Conservation (phyloP, 2,888 invertebrate genomes). For the Axea sp. region DNA sequence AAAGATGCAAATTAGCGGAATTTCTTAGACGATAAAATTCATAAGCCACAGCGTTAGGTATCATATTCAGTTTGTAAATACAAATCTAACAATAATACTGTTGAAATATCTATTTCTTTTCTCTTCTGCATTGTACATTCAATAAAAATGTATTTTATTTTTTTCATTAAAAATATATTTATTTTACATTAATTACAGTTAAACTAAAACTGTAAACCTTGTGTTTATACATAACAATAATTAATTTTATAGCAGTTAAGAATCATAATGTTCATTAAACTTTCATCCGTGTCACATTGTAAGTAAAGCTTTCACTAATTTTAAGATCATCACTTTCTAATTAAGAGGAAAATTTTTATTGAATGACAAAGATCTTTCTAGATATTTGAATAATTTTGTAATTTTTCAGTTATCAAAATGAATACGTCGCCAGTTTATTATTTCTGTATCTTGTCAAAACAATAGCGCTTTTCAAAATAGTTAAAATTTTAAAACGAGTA, state of each 20-base stretch:
- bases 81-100: neutral
- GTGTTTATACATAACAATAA: constrained; percentile 10
- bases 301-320: constrained; percentile 37
- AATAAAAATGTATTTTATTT: too few relatives aligned
- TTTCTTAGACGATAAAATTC: constrained; percentile 28
- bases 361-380: constrained; percentile 2
- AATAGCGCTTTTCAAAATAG: too few relatives aligned
- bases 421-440: too few relatives aligned
- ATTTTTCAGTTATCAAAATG: too few relatives aligned
- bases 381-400: neutral
- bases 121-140: too few relatives aligned
- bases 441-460: too few relatives aligned
- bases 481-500: too few relatives aligned
- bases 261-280: constrained; percentile 49
- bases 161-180: too few relatives aligned
- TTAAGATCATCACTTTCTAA: constrained; percentile 40
- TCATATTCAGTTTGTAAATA: constrained; percentile 11
- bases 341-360: constrained; percentile 27
- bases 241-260: constrained; percentile 23
- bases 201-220: neutral
- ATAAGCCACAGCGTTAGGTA: constrained; percentile 3
- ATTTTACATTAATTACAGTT: neutral
- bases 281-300: constrained; percentile 39
- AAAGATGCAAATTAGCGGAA: constrained; percentile 39
- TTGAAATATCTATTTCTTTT: neutral